phyloP scores from a whole-genome alignment of 2,113 vertebrate species.

The Theristicus caerulescens region DNA sequence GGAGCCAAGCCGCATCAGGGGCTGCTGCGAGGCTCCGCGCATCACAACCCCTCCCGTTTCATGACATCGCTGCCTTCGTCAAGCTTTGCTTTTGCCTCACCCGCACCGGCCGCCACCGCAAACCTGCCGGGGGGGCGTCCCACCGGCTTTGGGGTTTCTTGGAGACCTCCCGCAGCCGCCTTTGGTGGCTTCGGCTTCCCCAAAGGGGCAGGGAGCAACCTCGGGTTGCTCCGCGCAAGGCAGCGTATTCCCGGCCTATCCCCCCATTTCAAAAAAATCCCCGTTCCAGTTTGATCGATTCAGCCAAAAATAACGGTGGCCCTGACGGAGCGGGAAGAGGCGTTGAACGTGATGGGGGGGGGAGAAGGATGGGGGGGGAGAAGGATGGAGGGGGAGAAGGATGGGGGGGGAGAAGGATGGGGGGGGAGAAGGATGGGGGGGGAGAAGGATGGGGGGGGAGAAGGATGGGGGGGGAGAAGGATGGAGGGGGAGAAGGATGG shows the following conservation, averaged over 20 bases:
- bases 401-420: background rate
- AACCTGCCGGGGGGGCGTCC: background rate
- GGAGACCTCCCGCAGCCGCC: background rate
- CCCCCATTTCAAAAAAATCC: background rate
- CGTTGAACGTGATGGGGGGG: rapidly evolving
- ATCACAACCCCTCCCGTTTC: background rate
- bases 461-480: rapidly evolving
- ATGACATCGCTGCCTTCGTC: too few relatives aligned
- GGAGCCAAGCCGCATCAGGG: too few relatives aligned
- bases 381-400: too few relatives aligned
- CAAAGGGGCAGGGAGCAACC: background rate
- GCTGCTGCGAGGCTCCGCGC: too few relatives aligned
- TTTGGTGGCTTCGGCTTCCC: background rate
- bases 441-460: background rate
- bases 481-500: too few relatives aligned
- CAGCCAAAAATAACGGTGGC: background rate
- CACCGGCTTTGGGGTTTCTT: background rate
- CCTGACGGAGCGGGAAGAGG: too few relatives aligned
- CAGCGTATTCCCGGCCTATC: rapidly evolving
- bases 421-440: too few relatives aligned
- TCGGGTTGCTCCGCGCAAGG: too few relatives aligned
- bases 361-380: background rate
- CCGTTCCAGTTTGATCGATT: rapidly evolving
- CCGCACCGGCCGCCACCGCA: too few relatives aligned
- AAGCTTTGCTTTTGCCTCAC: background rate